A percentile compares a stretch with the other conserved stretches of the same genome.
These are phyloP conservation scores for Centruroides vittatus DNA, from an alignment of 1,140 invertebrate species.

Conservation along the genomic window DNA sequence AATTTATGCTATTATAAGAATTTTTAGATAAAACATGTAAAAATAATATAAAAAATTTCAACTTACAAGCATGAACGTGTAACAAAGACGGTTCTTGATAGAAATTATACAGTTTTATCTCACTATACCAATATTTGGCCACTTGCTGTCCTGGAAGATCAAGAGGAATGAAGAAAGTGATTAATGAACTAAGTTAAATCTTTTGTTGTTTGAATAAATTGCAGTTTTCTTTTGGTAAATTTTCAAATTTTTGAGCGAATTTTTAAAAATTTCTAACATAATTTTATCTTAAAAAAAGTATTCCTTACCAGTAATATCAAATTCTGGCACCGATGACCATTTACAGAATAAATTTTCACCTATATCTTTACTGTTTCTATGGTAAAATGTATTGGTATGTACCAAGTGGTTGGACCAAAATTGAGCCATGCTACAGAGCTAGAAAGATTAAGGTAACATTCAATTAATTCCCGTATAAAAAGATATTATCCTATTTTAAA, in stretches of 20 bases:
- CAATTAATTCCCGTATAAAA: too few species aligned
- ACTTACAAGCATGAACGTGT: constrained; percentile 56
- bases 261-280: not conserved
- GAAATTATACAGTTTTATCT: constrained; percentile 59
- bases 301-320: constrained; percentile 1
- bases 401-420: constrained; percentile 71
- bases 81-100: constrained; percentile 52
- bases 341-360: constrained; percentile 53
- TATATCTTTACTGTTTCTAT: constrained; percentile 49
- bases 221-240: not conserved
- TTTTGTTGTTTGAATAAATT: too few species aligned
- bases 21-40: too few species aligned
- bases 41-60: not conserved
- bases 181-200: not conserved
- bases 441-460: not conserved
- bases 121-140: constrained; percentile 71
- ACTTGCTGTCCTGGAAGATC: constrained; percentile 53
- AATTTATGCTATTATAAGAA: too few species aligned
- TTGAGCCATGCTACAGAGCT: constrained; percentile 62
- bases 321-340: not conserved
- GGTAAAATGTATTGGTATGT: constrained; percentile 56
- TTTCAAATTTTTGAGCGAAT: not conserved
- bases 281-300: not conserved
- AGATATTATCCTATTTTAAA: too few species aligned
- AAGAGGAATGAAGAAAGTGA: not conserved